Evolutionary conservation across 2,113 vertebrate species (phyloP).

Genomic region (Colossoma macropomum): DNA sequence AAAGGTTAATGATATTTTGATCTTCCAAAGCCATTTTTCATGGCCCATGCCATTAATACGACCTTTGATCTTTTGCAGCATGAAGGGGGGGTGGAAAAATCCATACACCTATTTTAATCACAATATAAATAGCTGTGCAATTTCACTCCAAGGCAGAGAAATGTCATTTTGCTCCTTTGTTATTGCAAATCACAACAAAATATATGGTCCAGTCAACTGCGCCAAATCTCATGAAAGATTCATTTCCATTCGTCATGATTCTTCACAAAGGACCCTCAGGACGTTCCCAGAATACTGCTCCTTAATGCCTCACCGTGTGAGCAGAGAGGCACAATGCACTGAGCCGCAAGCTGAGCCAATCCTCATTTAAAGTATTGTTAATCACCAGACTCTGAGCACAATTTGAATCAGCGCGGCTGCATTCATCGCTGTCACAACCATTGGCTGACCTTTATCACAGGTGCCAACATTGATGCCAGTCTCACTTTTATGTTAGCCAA

Average conservation of each 20-base stretch:
- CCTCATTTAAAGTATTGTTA: conserved; percentile 54
- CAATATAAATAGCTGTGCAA: conserved; percentile 55
- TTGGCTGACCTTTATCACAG: conserved; percentile 42
- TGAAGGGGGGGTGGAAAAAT: conserved; percentile 39
- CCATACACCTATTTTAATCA: conserved; percentile 59
- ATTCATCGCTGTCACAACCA: conserved; percentile 33
- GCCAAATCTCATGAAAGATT: conserved; percentile 62
- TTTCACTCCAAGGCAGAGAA: conserved; percentile 53
- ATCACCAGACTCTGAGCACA: conserved; percentile 44
- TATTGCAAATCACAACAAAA: conserved; percentile 63
- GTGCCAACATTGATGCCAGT: conserved; percentile 24
- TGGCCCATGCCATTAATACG: conserved; percentile 43
- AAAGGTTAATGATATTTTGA: conserved; percentile 61
- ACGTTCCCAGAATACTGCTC: conserved; percentile 49
- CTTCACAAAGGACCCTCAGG: conserved; percentile 54
- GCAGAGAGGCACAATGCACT: conserved; percentile 41
- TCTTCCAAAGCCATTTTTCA: conserved; percentile 52
- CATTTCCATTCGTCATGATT: conserved; percentile 61
- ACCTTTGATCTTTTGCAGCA: conserved; percentile 54
- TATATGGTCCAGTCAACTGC: conserved; percentile 59
- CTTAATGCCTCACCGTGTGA: conserved; percentile 45
- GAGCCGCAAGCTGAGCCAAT: conserved; percentile 40
- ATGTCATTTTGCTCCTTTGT: conserved; percentile 61
- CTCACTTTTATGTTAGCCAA: conserved; percentile 26
- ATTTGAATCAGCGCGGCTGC: conserved; percentile 11